phyloP scores from a whole-genome alignment of 2,113 vertebrate species.

The Pollimyrus isidori region DNA sequence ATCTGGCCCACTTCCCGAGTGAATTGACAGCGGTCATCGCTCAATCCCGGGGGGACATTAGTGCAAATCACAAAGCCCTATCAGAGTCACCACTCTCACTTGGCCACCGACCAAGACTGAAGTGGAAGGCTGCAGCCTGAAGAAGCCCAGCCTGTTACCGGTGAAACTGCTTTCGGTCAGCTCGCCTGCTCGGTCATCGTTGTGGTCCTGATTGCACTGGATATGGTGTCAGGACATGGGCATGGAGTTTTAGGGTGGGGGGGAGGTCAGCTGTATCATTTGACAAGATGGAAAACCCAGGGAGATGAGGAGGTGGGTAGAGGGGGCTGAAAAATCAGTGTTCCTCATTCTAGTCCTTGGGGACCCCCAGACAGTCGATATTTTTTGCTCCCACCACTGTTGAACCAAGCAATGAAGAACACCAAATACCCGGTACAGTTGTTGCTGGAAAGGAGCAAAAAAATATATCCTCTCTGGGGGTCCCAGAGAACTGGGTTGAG shows the following conservation, averaged over 20 bases:
- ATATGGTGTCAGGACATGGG: background rate
- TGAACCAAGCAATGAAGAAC: background rate
- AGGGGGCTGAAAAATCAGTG: background rate
- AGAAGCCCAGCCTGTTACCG: slow-evolving; percentile 29
- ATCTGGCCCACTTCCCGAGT: slow-evolving; percentile 52
- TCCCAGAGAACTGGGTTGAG: background rate
- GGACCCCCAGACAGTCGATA: background rate
- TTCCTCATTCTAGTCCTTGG: background rate
- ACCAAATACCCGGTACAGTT: background rate
- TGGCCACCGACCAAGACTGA: slow-evolving; percentile 48
- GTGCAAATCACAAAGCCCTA: slow-evolving; percentile 54
- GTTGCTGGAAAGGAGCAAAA: background rate
- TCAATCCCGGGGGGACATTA: slow-evolving; percentile 56
- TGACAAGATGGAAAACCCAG: background rate
- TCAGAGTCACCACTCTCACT: slow-evolving; percentile 45
- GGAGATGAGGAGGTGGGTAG: too few relatives aligned
- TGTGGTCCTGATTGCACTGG: background rate
- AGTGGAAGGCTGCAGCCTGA: slow-evolving; percentile 27
- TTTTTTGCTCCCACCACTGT: background rate
- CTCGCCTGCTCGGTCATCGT: background rate
- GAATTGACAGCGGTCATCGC: slow-evolving; percentile 57
- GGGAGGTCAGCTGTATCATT: background rate
- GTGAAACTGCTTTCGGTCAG: slow-evolving; percentile 52
- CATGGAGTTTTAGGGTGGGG: background rate
- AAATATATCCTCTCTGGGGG: background rate